Evolutionary conservation across 2,888 invertebrate genomes (phyloP).

Genomic region (Eulithis prunata): DNA sequence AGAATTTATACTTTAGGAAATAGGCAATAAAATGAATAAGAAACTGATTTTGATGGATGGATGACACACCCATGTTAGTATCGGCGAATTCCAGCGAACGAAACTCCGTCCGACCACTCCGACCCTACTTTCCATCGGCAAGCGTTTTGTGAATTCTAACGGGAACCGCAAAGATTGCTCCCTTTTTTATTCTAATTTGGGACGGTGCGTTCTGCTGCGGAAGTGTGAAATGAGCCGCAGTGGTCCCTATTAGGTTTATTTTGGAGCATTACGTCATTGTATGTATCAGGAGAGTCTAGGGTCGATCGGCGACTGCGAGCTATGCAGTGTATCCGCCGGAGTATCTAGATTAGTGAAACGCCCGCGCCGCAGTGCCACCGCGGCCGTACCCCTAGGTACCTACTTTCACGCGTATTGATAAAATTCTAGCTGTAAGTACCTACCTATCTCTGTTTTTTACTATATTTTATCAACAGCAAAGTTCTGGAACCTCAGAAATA

Average conservation of each 20-base stretch:
- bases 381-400: not conserved
- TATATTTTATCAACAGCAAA: not conserved
- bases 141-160: conserved; percentile 31
- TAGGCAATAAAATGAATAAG: conserved; percentile 9
- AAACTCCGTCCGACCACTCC: conserved; percentile 18
- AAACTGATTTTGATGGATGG: conserved; percentile 60
- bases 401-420: conserved; percentile 30
- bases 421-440: not conserved
- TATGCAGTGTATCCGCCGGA: conserved; percentile 51
- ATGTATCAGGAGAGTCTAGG: conserved; percentile 52
- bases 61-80: conserved; percentile 74
- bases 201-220: conserved; percentile 41
- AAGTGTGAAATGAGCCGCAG: conserved; percentile 55
- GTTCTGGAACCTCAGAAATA: no score
- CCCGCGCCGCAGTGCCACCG: conserved; percentile 16
- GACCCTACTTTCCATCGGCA: conserved; percentile 45
- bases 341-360: conserved; percentile 38
- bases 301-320: conserved; percentile 48
- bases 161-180: conserved; percentile 32
- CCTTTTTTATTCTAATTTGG: conserved; percentile 8
- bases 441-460: not conserved
- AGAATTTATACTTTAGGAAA: not conserved
- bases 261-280: conserved; percentile 83
- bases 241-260: conserved; percentile 81
- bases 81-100: conserved; percentile 56